A percentile compares a stretch with the other conserved stretches of the same genome.
Conservation (phyloP, 2,888 invertebrate genomes). For the Andrena praecox region DNA sequence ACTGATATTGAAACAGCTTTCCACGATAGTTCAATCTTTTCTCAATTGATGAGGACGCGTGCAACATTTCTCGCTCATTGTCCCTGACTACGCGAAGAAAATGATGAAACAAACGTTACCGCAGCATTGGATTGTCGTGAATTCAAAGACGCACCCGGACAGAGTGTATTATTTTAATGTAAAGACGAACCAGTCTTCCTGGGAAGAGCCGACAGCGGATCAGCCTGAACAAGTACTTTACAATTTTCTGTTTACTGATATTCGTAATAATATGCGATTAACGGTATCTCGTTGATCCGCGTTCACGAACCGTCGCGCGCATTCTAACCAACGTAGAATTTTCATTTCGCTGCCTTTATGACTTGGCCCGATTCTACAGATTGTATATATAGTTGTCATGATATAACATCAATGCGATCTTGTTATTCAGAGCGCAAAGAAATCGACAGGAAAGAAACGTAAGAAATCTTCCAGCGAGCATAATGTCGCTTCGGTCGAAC, state of each 20-base stretch:
- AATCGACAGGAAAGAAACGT: constrained; percentile 1
- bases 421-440: constrained; percentile 10
- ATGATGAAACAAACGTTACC: constrained; percentile 72
- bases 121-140: constrained; percentile 74
- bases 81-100: neutral
- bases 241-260: neutral
- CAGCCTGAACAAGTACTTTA: constrained; percentile 42
- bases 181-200: constrained; percentile 74
- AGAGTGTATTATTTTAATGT: constrained; percentile 80
- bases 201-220: constrained; percentile 69
- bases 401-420: too few species aligned
- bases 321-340: too few species aligned
- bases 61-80: neutral
- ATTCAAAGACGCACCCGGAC: constrained; percentile 77
- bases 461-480: constrained; percentile 6
- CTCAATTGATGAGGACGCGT: neutral
- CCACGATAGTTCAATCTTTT: neutral
- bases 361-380: too few species aligned
- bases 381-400: too few species aligned
- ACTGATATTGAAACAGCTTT: neutral
- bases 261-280: neutral
- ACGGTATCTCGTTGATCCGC: neutral
- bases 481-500: neutral
- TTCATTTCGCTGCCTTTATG: too few species aligned
- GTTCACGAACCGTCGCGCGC: too few species aligned